These are phyloP conservation scores for Gymnocephalus cernua DNA, from an alignment of 2,113 vertebrate genomes.

Conservation along the genomic window DNA sequence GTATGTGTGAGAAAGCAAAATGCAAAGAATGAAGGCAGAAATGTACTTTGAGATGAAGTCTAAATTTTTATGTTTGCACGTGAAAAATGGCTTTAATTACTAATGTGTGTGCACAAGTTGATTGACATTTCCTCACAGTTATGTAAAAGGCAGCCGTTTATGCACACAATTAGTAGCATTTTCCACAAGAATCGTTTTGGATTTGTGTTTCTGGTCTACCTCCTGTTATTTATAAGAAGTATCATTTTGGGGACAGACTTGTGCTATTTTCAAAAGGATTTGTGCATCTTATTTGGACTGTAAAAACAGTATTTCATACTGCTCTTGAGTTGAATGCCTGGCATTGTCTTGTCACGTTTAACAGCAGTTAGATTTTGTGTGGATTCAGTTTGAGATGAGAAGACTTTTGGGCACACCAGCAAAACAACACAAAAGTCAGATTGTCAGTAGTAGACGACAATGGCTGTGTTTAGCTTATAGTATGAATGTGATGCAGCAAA, in stretches of 20 bases:
- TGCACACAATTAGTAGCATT: not conserved
- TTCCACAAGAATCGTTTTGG: not conserved
- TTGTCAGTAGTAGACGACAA: not conserved
- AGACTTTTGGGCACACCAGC: too few relatives aligned
- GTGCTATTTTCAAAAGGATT: not conserved
- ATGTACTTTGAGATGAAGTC: not conserved
- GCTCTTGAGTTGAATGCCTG: not conserved
- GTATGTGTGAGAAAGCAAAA: not conserved
- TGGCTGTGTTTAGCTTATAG: not conserved
- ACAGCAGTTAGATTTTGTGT: not conserved
- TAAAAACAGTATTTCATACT: not conserved
- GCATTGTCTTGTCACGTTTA: not conserved
- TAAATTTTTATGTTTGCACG: not conserved
- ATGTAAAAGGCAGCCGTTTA: not conserved
- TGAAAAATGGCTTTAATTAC: not conserved
- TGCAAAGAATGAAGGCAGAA: not conserved
- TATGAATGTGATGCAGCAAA: not conserved
- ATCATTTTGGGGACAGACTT: not conserved
- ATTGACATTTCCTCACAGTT: not conserved
- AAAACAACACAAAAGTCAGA: too few relatives aligned
- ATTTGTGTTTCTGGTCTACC: not conserved
- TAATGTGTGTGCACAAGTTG: not conserved
- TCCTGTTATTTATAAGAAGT: not conserved
- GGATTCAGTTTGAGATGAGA: not conserved
- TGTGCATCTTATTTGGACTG: not conserved